Percentiles rank a stretch among this genome's conserved stretches.
Evolutionary conservation across 1,140 invertebrate species (phyloP).

Genomic region (Zaprionus africanus): DNA sequence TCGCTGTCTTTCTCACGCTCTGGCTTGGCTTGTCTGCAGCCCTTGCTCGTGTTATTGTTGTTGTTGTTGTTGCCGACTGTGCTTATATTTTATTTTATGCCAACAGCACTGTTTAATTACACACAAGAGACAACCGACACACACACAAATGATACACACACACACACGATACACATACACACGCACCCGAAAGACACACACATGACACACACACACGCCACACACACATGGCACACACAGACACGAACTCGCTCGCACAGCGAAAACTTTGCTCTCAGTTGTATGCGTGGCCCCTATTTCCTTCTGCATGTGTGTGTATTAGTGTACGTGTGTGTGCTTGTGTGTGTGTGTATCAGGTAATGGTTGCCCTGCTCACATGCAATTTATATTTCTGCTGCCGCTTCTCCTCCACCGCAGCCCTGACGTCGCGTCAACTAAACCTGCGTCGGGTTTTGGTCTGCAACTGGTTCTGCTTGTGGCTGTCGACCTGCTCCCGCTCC

Average conservation of each 20-base stretch:
- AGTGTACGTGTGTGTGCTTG: too few species aligned
- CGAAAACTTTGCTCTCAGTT: slow-evolving; percentile 37
- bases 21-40: slow-evolving; percentile 18
- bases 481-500: background rate
- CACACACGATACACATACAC: background rate
- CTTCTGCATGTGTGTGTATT: too few species aligned
- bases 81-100: slow-evolving; percentile 82
- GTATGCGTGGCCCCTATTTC: slow-evolving; percentile 26
- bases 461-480: slow-evolving; percentile 35
- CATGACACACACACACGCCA: background rate
- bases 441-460: slow-evolving; percentile 32
- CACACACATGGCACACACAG: background rate
- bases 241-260: slow-evolving; percentile 2
- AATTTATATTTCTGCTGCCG: slow-evolving; percentile 70
- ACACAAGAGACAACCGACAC: slow-evolving; percentile 77
- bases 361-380: slow-evolving; percentile 76
- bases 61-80: slow-evolving; percentile 50
- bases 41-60: slow-evolving; percentile 17
- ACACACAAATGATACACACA: slow-evolving; percentile 37
- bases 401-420: slow-evolving; percentile 16
- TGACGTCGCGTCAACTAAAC: slow-evolving; percentile 52
- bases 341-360: slow-evolving; percentile 78
- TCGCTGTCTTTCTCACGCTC: background rate
- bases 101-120: slow-evolving; percentile 82
- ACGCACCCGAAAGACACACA: background rate